Base-by-base conservation (phyloP, 2,113 vertebrate genomes). In the Meleagris gallopavo region DNA sequence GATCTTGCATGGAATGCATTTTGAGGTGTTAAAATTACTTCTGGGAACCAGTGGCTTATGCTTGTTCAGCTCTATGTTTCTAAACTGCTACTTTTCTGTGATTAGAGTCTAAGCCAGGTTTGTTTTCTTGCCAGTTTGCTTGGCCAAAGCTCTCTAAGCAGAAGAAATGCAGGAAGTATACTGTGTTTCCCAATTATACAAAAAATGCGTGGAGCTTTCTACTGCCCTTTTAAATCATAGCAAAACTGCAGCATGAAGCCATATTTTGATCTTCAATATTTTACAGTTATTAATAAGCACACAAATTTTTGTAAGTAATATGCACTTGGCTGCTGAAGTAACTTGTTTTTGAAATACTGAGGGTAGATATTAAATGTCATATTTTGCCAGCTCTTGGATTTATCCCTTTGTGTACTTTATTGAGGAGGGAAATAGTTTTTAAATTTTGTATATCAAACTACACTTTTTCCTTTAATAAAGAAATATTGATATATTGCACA, bases 311-410 rank as follows among this genome's bases (percentile, higher is more conserved):
- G 13, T 24, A 83, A 90, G 70, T 62, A 75, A 30, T 38, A 67
- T 46, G 20, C 12, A 64, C 38, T 91, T 82, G 54, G 41, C 76
- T 92, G 88, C 67, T 34, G 19, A 93, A 94, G 80, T 80, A 86
- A 38, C 70, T 72, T 57, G 58, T 83, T 93, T 91, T 94, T 48
- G 72, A 95, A 95, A 91, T 88, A 62, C 32, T 40, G 40, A 83
- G 88, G 54, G 40, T 57, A 32, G n/a, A 6, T 54, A 85, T 52
- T 91, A 88, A 94, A 96, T 96, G 79, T 30, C 89, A 60, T 38
- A 40, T 41, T 61, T 29, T 91, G 48, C 57, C 41, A 24, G 25
- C 54, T 71, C 69, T 91, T 80, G 75, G n/a, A 86, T 85, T 79
- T 90, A 76, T 75, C 93, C 36, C 93, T 95, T 57, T 69, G 34